Percentiles rank a stretch among this genome's conserved stretches.
Conservation (phyloP, 2,113 vertebrate genomes). For the Ramphastos sulfuratus region DNA sequence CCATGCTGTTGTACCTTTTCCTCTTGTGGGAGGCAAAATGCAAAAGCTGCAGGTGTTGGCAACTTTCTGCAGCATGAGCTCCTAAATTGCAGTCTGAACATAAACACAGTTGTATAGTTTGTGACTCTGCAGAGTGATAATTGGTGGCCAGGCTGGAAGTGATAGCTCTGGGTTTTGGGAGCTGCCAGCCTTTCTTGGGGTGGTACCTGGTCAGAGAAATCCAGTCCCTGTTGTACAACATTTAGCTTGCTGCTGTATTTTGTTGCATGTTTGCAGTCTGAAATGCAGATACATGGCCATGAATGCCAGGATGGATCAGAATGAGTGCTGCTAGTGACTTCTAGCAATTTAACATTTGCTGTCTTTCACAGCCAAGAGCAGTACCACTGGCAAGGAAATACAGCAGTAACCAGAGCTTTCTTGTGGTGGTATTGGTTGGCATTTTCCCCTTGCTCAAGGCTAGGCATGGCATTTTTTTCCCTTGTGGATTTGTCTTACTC, state of each 20-base stretch:
- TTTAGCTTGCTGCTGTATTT: background rate
- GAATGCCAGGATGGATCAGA: background rate
- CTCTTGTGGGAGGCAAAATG: background rate
- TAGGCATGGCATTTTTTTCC: background rate
- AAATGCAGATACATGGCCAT: background rate
- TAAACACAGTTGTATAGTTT: background rate
- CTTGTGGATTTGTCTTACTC: background rate
- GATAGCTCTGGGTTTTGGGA: background rate
- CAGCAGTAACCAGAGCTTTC: background rate
- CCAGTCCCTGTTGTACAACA: background rate
- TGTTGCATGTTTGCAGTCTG: background rate
- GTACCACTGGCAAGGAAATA: background rate
- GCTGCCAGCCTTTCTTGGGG: background rate
- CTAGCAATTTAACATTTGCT: background rate
- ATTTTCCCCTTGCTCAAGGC: slow-evolving; percentile 15
- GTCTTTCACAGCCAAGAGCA: background rate
- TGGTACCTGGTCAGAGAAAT: background rate
- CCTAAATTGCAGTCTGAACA: background rate
- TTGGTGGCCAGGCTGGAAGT: background rate
- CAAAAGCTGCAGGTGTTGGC: background rate
- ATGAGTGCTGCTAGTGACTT: background rate
- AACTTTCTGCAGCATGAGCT: background rate
- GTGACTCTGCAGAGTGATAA: background rate
- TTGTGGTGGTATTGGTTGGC: background rate
- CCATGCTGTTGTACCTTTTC: background rate